Evolutionary conservation across 2,113 vertebrate genomes (phyloP).

Genomic region (Lagenorhynchus albirostris): DNA sequence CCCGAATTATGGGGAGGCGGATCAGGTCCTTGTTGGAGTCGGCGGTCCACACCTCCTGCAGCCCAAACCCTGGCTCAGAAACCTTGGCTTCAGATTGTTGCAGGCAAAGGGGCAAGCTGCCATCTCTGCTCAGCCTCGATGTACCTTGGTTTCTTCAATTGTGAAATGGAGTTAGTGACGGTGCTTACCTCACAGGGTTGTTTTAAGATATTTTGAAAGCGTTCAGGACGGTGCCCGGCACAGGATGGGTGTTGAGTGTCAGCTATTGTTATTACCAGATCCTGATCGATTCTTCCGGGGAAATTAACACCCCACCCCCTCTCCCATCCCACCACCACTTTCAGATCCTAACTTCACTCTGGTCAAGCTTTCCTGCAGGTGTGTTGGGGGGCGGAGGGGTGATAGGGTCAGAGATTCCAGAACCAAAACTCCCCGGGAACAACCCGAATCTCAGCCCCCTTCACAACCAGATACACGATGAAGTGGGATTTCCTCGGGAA

Average conservation of each 20-base stretch:
- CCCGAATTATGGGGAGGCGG: background rate
- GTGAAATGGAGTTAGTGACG: background rate
- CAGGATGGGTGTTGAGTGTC: background rate
- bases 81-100: background rate
- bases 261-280: background rate
- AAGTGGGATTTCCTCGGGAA: background rate
- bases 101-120: background rate
- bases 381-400: no score
- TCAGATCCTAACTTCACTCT: background rate
- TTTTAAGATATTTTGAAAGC: background rate
- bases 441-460: background rate
- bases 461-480: background rate
- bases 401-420: background rate
- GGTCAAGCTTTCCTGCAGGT: background rate
- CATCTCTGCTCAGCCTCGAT: background rate
- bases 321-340: no score
- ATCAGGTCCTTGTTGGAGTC: background rate
- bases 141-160: background rate
- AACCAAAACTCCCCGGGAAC: background rate
- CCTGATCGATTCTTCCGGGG: fast-evolving
- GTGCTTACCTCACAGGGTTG: background rate
- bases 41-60: background rate
- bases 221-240: background rate
- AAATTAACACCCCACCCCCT: background rate
- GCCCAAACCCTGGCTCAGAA: background rate